Conservation (phyloP, 2,113 vertebrate genomes). For the Anguilla japonica region DNA sequence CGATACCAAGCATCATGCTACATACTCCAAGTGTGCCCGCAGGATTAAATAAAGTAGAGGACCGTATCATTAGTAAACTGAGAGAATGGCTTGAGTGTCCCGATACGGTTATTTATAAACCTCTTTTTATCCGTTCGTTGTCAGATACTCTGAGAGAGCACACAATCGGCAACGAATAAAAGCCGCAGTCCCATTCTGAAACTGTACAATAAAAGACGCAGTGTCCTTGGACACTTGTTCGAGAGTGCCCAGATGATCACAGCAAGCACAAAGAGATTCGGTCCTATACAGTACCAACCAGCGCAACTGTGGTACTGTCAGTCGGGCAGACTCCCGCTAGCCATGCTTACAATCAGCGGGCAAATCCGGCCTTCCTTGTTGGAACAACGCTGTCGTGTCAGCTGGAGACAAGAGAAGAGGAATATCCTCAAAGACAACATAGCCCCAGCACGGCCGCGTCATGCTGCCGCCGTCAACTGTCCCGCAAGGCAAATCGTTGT, state of each 20-base stretch:
- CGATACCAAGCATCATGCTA: neutral
- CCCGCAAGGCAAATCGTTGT: neutral
- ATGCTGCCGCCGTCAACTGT: neutral
- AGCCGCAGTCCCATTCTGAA: neutral
- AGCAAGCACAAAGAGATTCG: neutral
- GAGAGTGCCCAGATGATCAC: neutral
- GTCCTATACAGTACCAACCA: conserved; percentile 6
- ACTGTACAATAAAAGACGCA: conserved; percentile 3
- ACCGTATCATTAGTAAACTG: neutral
- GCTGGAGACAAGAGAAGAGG: neutral
- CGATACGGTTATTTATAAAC: neutral
- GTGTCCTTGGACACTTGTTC: neutral
- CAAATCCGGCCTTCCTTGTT: neutral
- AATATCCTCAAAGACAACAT: neutral
- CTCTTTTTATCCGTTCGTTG: neutral
- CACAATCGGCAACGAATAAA: neutral
- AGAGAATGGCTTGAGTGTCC: neutral
- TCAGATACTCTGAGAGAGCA: neutral
- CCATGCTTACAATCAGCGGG: neutral
- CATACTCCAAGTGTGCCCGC: neutral
- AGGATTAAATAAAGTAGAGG: neutral
- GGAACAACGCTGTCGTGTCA: neutral
- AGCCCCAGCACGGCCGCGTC: neutral
- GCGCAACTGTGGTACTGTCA: neutral
- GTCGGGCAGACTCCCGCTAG: neutral